Evolutionary conservation across 2,797 vertebrate genomes (phyloP).

Genomic region (Aratinga solstitialis): DNA sequence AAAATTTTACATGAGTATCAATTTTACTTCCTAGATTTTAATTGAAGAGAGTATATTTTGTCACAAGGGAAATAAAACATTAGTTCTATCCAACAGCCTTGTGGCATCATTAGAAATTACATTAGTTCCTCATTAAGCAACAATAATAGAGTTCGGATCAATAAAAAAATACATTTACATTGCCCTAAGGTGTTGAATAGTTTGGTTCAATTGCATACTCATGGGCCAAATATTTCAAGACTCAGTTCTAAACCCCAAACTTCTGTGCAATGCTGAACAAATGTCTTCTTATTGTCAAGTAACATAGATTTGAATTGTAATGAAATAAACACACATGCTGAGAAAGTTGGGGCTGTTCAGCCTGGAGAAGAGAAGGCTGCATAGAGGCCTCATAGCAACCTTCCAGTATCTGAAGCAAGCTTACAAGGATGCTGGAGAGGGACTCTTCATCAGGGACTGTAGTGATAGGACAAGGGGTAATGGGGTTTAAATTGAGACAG

Average conservation of each 20-base stretch:
- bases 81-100: slow-evolving; percentile 55
- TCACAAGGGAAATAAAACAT: slow-evolving; percentile 69
- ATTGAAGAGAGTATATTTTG: slow-evolving; percentile 62
- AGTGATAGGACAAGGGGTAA: neutral
- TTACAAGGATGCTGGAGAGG: neutral
- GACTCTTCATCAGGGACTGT: neutral
- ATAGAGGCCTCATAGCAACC: neutral
- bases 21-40: slow-evolving; percentile 72
- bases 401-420: neutral
- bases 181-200: slow-evolving; percentile 45
- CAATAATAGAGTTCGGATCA: slow-evolving; percentile 70
- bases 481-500: neutral
- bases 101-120: slow-evolving; percentile 73
- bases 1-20: slow-evolving; percentile 59
- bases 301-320: neutral
- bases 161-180: slow-evolving; percentile 32
- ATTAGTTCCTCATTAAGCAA: slow-evolving; percentile 75
- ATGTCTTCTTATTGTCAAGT: neutral
- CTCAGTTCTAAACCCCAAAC: neutral
- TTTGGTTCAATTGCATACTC: slow-evolving; percentile 60
- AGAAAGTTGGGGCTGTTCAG: neutral
- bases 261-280: neutral
- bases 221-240: neutral
- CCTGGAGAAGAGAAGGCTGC: neutral
- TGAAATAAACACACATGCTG: neutral